Percentiles rank a stretch among this genome's conserved stretches.
These are phyloP conservation scores for Vandiemenella viatica DNA, from an alignment of 2,888 invertebrate species.

Conservation along the genomic window DNA sequence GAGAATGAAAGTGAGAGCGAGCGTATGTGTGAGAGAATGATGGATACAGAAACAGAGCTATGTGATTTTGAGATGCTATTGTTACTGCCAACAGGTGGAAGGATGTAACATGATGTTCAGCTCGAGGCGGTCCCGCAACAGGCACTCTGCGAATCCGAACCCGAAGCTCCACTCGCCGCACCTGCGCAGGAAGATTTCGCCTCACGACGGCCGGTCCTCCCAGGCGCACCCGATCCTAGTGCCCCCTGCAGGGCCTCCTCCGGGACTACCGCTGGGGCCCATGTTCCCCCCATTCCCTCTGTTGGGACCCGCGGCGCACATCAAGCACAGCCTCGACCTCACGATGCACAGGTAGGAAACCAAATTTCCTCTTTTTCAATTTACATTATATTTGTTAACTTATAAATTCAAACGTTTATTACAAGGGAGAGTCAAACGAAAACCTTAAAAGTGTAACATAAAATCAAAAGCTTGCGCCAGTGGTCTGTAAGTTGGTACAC, in stretches of 20 bases:
- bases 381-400: too few relatives aligned
- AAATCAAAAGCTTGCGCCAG: too few relatives aligned
- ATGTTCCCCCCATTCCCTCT: conserved; percentile 67
- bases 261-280: conserved; percentile 47
- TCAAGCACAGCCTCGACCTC: conserved; percentile 48
- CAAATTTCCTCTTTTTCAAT: too few relatives aligned
- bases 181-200: conserved; percentile 80
- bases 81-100: too few relatives aligned
- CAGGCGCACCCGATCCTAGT: conserved; percentile 65
- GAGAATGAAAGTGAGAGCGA: too few relatives aligned
- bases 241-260: conserved; percentile 49
- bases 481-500: too few relatives aligned
- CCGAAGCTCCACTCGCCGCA: conserved; percentile 95
- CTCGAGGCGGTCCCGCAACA: conserved; percentile 83
- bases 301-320: conserved; percentile 31
- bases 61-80: too few relatives aligned
- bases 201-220: conserved; percentile 80
- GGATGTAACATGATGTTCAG: conserved; percentile 99
- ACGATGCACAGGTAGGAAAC: conserved; percentile 26
- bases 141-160: conserved; percentile 96
- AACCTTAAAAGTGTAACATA: too few relatives aligned
- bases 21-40: too few relatives aligned
- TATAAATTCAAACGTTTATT: too few relatives aligned
- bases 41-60: too few relatives aligned
- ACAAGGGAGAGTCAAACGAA: too few relatives aligned